A percentile compares a stretch with the other conserved stretches of the same genome.
phyloP scores from a whole-genome alignment of 2,888 invertebrate genomes.

The Aphrophora alni region DNA sequence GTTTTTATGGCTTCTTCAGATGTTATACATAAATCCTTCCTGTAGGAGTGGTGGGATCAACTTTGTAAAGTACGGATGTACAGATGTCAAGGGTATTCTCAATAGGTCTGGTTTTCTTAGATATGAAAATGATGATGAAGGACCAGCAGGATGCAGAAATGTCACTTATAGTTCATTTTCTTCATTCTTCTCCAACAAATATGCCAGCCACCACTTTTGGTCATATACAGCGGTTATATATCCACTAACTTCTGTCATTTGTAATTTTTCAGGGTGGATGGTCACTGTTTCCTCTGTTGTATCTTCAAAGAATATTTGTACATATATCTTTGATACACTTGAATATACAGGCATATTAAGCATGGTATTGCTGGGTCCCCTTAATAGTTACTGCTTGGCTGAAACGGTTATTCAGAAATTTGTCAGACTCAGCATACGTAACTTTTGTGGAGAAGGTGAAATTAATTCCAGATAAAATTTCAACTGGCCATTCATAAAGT shows the following conservation, averaged over 20 bases:
- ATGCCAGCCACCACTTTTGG: conserved; percentile 4
- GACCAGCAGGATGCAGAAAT: neutral
- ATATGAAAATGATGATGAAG: conserved; percentile 13
- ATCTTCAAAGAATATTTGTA: neutral
- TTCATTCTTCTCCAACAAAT: conserved; percentile 6
- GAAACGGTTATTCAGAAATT: neutral
- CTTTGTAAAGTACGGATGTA: neutral
- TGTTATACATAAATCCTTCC: conserved; percentile 2
- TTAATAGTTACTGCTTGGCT: too few species aligned
- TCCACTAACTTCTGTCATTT: conserved; percentile 9
- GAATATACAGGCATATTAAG: neutral
- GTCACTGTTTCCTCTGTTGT: conserved; percentile 9
- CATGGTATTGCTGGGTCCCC: neutral
- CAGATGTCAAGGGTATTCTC: neutral
- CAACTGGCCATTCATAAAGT: neutral
- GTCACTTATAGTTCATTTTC: neutral
- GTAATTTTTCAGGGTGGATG: neutral
- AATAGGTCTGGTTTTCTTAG: neutral
- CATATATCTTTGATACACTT: neutral
- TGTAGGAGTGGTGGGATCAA: neutral
- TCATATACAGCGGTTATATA: conserved; percentile 7
- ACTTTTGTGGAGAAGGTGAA: neutral
- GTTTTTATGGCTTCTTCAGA: too few species aligned
- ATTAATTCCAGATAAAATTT: neutral
- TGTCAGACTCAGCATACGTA: neutral